Percentiles rank a stretch among this genome's conserved stretches.
phyloP scores from a whole-genome alignment of 2,888 invertebrate species.

The Nemotelus nigrinus region DNA sequence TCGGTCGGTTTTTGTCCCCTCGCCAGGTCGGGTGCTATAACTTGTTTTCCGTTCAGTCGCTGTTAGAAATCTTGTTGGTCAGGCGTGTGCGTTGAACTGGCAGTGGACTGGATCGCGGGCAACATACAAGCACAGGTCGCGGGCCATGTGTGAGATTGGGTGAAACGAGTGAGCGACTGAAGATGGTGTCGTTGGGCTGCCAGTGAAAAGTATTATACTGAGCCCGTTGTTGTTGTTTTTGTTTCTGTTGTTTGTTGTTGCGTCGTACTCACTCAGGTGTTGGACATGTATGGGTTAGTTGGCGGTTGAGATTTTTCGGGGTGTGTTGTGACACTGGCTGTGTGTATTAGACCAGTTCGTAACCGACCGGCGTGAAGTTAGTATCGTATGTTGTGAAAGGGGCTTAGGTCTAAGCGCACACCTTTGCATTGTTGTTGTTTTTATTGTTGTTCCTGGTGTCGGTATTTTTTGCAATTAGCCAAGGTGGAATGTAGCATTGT shows the following conservation, averaged over 20 bases:
- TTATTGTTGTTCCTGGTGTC: conserved; percentile 32
- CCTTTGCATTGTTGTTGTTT: conserved; percentile 24
- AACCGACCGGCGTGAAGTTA: conserved; percentile 66
- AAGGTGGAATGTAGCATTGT: background rate
- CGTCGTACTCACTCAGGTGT: conserved; percentile 34
- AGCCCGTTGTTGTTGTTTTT: conserved; percentile 49
- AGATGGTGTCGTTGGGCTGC: conserved; percentile 13
- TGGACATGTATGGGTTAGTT: conserved; percentile 45
- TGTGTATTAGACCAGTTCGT: conserved; percentile 65
- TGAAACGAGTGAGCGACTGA: background rate
- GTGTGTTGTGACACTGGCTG: conserved; percentile 59
- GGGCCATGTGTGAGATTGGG: conserved; percentile 10
- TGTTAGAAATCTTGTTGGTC: background rate
- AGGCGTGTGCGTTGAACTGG: conserved; percentile 22
- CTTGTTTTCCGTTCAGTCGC: conserved; percentile 1
- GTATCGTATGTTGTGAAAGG: conserved; percentile 58
- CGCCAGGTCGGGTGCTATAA: background rate
- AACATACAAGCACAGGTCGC: background rate
- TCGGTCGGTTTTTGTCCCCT: conserved; percentile 6
- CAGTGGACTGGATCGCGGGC: conserved; percentile 2
- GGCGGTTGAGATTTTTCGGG: conserved; percentile 52
- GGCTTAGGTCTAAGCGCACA: conserved; percentile 34
- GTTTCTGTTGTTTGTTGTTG: conserved; percentile 48
- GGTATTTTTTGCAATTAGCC: background rate
- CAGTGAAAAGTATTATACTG: conserved; percentile 22